Evolutionary conservation across 2,888 invertebrate species (phyloP).

Genomic region (Tenthredo livida): DNA sequence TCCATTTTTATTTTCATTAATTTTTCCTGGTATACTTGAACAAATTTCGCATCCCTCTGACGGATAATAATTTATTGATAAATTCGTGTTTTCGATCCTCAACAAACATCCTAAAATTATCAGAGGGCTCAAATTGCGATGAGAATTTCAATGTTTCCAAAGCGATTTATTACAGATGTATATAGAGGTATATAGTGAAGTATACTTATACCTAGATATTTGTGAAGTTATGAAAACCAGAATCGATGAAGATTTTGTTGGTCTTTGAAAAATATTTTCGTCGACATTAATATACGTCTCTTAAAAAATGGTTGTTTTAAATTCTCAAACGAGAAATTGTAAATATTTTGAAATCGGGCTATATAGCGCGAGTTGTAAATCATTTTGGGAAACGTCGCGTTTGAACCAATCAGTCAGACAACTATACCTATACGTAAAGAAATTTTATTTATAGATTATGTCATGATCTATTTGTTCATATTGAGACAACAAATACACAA

Average conservation of each 20-base stretch:
- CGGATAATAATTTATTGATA: background rate
- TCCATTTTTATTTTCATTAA: background rate
- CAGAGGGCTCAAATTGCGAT: background rate
- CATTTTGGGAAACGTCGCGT: background rate
- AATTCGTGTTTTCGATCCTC: background rate
- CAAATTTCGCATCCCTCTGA: background rate
- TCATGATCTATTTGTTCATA: slow-evolving; percentile 11
- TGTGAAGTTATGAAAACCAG: background rate
- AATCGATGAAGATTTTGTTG: background rate
- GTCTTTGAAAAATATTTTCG: background rate
- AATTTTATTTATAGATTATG: background rate
- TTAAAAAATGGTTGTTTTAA: background rate
- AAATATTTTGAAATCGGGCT: background rate
- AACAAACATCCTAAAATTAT: background rate
- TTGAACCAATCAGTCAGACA: background rate
- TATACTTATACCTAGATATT: background rate
- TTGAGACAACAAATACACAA: background rate
- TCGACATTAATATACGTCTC: background rate
- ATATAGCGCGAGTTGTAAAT: background rate
- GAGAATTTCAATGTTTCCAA: background rate
- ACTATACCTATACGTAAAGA: background rate
- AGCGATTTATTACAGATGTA: background rate
- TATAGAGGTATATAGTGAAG: background rate
- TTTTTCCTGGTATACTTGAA: background rate
- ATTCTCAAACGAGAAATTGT: background rate